Evolutionary conservation across 2,797 vertebrate genomes (phyloP).

Genomic region (Betta splendens): DNA sequence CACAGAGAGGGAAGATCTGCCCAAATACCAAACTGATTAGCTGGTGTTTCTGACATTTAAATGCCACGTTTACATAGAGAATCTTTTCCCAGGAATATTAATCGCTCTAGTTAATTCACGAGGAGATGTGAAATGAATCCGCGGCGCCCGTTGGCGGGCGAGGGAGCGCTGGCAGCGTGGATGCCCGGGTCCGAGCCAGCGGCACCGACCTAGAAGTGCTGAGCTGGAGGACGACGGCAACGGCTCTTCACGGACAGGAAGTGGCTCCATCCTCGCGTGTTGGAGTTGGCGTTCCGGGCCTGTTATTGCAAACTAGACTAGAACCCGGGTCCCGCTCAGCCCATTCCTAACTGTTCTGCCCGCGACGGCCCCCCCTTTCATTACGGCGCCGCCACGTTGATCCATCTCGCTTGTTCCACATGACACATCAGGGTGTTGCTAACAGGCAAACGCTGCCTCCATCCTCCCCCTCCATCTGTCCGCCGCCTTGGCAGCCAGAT

Average conservation of each 20-base stretch:
- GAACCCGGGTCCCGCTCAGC: slow-evolving; percentile 49
- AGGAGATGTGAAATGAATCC: slow-evolving; percentile 48
- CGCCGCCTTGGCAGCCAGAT: slow-evolving; percentile 33
- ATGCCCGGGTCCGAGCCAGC: slow-evolving; percentile 17
- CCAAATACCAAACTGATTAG: slow-evolving; percentile 78
- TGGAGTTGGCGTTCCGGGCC: slow-evolving; percentile 26
- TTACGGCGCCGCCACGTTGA: slow-evolving; percentile 55
- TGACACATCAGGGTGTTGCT: slow-evolving; percentile 46
- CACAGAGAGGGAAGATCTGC: slow-evolving; percentile 57
- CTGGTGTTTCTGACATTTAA: slow-evolving; percentile 77
- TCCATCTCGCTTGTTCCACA: slow-evolving; percentile 48
- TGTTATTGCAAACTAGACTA: slow-evolving; percentile 56
- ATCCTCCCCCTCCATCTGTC: slow-evolving; percentile 47
- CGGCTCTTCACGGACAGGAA: too few relatives aligned
- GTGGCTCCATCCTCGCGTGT: too few relatives aligned
- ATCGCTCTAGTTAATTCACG: slow-evolving; percentile 63
- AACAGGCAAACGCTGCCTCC: slow-evolving; percentile 41
- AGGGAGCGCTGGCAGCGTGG: neutral
- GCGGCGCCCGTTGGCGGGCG: slow-evolving; percentile 1
- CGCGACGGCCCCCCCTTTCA: slow-evolving; percentile 52
- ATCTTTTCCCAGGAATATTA: slow-evolving; percentile 73
- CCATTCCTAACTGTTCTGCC: slow-evolving; percentile 47
- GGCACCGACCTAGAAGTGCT: slow-evolving; percentile 1
- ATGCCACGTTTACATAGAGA: slow-evolving; percentile 78
- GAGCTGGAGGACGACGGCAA: too few relatives aligned